phyloP scores from a whole-genome alignment of 2,797 vertebrate species.

The Tauraco hartlaubi region DNA sequence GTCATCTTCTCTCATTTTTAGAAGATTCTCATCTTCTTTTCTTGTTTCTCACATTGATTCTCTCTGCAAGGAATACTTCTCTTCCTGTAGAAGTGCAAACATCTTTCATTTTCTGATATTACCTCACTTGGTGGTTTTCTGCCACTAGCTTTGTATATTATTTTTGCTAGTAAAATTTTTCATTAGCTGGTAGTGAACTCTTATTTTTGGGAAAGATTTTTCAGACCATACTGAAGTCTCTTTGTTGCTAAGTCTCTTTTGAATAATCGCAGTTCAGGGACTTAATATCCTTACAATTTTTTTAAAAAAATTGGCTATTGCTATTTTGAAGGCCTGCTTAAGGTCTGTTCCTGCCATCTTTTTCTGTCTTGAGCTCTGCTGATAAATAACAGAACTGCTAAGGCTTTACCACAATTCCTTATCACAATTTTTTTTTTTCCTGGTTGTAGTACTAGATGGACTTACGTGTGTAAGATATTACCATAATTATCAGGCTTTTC shows the following conservation, averaged over 20 bases:
- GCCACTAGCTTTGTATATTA: neutral
- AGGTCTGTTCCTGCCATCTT: neutral
- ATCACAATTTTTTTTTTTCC: neutral
- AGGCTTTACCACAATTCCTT: neutral
- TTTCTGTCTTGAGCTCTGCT: neutral
- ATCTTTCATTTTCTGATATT: neutral
- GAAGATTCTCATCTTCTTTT: neutral
- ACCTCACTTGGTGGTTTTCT: neutral
- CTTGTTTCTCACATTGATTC: fast-evolving
- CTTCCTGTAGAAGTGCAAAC: neutral
- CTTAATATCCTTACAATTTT: neutral
- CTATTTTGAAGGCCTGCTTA: neutral
- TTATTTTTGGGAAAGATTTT: neutral
- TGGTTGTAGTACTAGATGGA: neutral
- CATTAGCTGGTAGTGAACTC: neutral
- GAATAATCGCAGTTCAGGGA: neutral
- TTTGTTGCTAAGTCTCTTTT: neutral
- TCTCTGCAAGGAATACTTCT: neutral
- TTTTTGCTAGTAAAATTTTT: neutral
- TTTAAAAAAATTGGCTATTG: neutral
- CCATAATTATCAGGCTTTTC: neutral
- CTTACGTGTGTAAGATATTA: neutral
- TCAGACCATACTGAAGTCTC: neutral
- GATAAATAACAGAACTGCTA: neutral
- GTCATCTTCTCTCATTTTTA: neutral